phyloP scores from a whole-genome alignment of 2,797 vertebrate species.

The Poecilia gillii region DNA sequence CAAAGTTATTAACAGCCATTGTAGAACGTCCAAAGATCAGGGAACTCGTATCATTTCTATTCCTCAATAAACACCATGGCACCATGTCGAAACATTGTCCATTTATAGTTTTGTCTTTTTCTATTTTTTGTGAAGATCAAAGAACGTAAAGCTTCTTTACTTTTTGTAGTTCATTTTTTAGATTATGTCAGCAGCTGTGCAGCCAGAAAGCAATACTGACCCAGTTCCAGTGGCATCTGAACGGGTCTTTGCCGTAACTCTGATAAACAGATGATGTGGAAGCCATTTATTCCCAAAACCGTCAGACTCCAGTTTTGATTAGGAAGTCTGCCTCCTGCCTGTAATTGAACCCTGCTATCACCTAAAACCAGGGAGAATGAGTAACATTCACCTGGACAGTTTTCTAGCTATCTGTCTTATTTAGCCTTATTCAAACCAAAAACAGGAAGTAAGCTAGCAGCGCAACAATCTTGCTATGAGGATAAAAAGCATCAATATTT shows the following conservation, averaged over 20 bases:
- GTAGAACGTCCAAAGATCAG: background rate
- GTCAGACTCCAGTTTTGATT: background rate
- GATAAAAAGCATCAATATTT: background rate
- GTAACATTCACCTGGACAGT: background rate
- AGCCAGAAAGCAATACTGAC: slow-evolving; percentile 11
- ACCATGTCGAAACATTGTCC: background rate
- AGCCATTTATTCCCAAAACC: background rate
- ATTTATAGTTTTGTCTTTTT: background rate
- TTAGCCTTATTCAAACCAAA: background rate
- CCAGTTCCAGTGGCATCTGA: slow-evolving; percentile 8
- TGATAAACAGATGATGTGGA: slow-evolving; percentile 17
- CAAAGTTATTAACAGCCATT: too few relatives aligned
- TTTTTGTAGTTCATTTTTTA: background rate
- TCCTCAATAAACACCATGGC: background rate
- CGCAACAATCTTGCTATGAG: background rate
- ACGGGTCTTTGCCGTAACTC: background rate
- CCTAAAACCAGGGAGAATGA: background rate
- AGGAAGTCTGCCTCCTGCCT: background rate
- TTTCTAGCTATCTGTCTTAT: background rate
- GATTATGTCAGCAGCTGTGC: slow-evolving; percentile 4
- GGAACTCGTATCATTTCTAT: background rate
- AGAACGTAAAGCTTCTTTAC: background rate
- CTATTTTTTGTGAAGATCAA: background rate
- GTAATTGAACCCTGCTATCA: background rate
- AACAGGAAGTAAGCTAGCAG: background rate